Evolutionary conservation across 2,888 invertebrate species (phyloP).

Genomic region (Protodeltote pygarga): DNA sequence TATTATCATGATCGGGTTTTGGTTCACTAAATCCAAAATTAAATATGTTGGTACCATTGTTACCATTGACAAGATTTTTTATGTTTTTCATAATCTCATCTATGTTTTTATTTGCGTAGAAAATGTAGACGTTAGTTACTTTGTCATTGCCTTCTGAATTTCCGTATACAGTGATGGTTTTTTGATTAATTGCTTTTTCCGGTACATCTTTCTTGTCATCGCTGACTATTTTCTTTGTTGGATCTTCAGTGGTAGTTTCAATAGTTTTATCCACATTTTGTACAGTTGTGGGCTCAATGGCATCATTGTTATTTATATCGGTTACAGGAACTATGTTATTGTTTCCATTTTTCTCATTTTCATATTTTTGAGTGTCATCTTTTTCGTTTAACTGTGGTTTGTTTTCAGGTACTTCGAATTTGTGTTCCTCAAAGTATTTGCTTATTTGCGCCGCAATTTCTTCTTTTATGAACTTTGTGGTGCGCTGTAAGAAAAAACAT

Average conservation of each 20-base stretch:
- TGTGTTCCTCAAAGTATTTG: constrained; percentile 25
- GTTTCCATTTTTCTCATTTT: not conserved
- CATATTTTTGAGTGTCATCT: not conserved
- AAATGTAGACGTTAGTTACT: constrained; percentile 70
- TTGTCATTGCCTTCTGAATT: constrained; percentile 62
- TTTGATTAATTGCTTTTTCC: constrained; percentile 36
- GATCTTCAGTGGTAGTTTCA: not conserved
- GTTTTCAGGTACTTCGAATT: not conserved
- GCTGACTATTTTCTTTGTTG: constrained; percentile 15
- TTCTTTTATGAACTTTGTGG: constrained; percentile 49
- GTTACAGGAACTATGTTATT: no score
- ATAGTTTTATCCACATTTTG: not conserved
- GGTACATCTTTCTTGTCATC: constrained; percentile 18
- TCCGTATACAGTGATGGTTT: constrained; percentile 58
- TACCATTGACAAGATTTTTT: constrained; percentile 34
- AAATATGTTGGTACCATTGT: constrained; percentile 39
- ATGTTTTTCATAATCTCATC: constrained; percentile 44
- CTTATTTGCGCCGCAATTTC: constrained; percentile 51
- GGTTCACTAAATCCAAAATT: constrained; percentile 15
- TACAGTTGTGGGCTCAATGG: not conserved
- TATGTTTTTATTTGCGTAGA: constrained; percentile 52
- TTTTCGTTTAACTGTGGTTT: constrained; percentile 5
- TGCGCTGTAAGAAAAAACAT: constrained; percentile 44
- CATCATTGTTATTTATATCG: no score
- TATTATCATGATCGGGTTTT: not conserved